Evolutionary conservation across 2,797 vertebrate species (phyloP), one percentile per base, ranked within the genome.

Genomic region (Euphonia xanthogaster): DNA sequence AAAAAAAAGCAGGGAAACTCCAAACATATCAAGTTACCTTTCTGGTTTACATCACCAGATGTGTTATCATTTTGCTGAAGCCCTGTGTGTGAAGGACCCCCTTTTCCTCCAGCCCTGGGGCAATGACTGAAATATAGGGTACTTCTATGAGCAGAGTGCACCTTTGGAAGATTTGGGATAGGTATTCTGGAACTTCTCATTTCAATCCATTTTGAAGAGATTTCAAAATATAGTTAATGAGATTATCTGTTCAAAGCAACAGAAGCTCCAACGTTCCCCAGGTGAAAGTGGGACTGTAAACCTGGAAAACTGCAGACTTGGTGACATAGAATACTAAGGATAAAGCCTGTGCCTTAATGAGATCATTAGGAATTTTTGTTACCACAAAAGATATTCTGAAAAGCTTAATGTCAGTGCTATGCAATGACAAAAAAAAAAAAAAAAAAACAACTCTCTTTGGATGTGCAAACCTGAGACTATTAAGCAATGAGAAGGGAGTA

Each of bases 51-150:
- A 93, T 91, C 87, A 87, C 35, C 58, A 76, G 51, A 44, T 55
- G 53, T 93, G 72, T 74, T 85, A 95, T 77, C 82, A 80, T 87
- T 96, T 89, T 95, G 28, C 28, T 62, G 44, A 86, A 85, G 55
- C 24, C 25, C 44, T 73, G 60, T 31, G 44, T 61, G 30, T 72
- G 50, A 91, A 86, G 55, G 54, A 93, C 19, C 9, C 42, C 19
- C 37, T 84, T 86, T 72, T 18, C 28, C 70, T 84, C 31, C 50
- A 93, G 25, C 31, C 80, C 71, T 58, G 55, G 11, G 66, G 73
- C 63, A 86, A 57, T 44, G 21, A 71, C 2, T 81, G 72, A 88
- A 84, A 81, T 27, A 50, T 8, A 83, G 61, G 0, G 16, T 42
- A 80, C 61, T 78, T 40, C 44, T 50, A 10, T 37, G 15, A 88